phyloP scores from a whole-genome alignment of 2,888 invertebrate genomes.

The Punctoribates punctum region DNA sequence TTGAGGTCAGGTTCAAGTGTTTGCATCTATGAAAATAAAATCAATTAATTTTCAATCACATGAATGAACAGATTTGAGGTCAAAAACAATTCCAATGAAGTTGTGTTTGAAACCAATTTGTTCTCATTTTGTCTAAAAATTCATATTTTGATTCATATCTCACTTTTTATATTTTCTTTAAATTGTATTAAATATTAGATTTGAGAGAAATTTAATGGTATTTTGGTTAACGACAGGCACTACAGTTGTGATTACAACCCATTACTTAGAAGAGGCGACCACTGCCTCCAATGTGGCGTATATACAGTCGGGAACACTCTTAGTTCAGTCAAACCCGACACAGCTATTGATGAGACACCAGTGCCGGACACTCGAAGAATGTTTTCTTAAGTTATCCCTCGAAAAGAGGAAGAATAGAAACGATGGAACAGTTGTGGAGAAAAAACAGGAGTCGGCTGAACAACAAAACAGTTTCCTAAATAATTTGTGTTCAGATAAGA shows the following conservation, averaged over 20 bases:
- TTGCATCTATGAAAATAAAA: too few relatives aligned
- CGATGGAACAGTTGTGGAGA: background rate
- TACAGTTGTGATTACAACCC: slow-evolving; percentile 42
- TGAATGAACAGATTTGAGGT: too few relatives aligned
- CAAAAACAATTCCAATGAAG: too few relatives aligned
- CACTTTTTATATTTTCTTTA: too few relatives aligned
- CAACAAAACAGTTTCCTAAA: background rate
- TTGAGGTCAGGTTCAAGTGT: background rate
- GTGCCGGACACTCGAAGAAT: slow-evolving; percentile 70
- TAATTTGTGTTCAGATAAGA: background rate
- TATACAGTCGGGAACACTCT: slow-evolving; percentile 82
- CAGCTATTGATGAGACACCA: slow-evolving; percentile 58
- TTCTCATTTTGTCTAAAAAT: too few relatives aligned
- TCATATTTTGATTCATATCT: too few relatives aligned
- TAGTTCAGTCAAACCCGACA: slow-evolving; percentile 85
- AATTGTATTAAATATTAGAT: too few relatives aligned
- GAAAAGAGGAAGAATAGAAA: slow-evolving; percentile 17
- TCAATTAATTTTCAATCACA: too few relatives aligned
- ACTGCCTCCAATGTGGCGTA: slow-evolving; percentile 62
- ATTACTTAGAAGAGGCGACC: slow-evolving; percentile 40
- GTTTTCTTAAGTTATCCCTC: slow-evolving; percentile 73
- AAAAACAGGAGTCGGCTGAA: background rate
- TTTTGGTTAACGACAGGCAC: background rate
- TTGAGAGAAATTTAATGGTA: too few relatives aligned
- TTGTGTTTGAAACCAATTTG: too few relatives aligned